A percentile compares a stretch with the other conserved stretches of the same genome.
phyloP scores from a whole-genome alignment of 2,113 vertebrate species.

The Paralichthys olivaceus region DNA sequence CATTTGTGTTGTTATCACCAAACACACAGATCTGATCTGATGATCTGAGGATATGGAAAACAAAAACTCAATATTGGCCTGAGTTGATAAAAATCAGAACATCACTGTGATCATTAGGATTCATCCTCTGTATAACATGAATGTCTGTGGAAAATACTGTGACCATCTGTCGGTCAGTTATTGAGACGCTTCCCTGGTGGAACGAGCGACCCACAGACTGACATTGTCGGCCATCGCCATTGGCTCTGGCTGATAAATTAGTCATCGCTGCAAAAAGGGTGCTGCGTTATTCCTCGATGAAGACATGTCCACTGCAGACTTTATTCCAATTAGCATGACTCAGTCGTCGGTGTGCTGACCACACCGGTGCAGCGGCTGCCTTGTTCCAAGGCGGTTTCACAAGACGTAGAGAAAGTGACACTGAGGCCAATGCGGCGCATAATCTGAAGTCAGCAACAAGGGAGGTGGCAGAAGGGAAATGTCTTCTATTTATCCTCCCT shows the following conservation, averaged over 20 bases:
- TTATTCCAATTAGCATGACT: slow-evolving; percentile 44
- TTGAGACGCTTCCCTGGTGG: neutral
- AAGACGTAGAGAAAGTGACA: slow-evolving; percentile 61
- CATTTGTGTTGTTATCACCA: too few relatives aligned
- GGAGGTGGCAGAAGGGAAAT: slow-evolving; percentile 75
- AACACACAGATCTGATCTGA: too few relatives aligned
- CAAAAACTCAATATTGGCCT: too few relatives aligned
- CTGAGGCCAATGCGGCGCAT: slow-evolving; percentile 59
- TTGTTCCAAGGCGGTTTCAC: slow-evolving; percentile 57
- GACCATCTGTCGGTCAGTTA: neutral
- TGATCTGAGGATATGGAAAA: too few relatives aligned
- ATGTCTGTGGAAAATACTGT: neutral
- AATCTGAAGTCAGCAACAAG: slow-evolving; percentile 70
- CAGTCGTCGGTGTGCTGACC: slow-evolving; percentile 53
- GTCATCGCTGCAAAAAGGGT: slow-evolving; percentile 3
- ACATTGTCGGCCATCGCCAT: neutral
- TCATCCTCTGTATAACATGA: neutral
- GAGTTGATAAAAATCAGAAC: neutral
- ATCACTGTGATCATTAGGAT: neutral
- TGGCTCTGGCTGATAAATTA: neutral
- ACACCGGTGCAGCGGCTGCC: slow-evolving; percentile 39
- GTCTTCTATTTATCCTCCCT: slow-evolving; percentile 69
- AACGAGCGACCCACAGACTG: neutral
- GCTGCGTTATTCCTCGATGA: neutral
- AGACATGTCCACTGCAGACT: slow-evolving; percentile 33